These are phyloP conservation scores for Bos indicus DNA, from an alignment of 2,113 vertebrate species.

Conservation along the genomic window DNA sequence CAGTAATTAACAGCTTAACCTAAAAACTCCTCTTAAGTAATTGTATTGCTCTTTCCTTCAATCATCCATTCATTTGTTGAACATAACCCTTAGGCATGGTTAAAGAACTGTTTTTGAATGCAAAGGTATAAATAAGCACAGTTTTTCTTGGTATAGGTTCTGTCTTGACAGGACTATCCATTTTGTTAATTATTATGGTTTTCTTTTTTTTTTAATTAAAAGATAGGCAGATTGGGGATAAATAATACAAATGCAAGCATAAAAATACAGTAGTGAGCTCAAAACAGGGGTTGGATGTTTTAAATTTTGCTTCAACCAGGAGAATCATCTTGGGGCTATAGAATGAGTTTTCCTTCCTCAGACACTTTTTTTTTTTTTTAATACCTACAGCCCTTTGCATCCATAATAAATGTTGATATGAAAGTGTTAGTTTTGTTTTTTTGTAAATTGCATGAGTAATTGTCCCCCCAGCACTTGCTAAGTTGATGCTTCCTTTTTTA, in stretches of 20 bases:
- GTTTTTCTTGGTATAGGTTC: neutral
- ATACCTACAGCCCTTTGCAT: neutral
- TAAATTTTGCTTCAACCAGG: conserved; percentile 19
- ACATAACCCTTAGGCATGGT: neutral
- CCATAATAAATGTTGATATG: conserved; percentile 26
- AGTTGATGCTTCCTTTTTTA: conserved; percentile 77
- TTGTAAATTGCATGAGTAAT: conserved; percentile 71
- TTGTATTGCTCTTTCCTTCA: neutral
- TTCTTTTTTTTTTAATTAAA: neutral
- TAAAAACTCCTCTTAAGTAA: neutral
- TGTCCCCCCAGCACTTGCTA: conserved; percentile 56
- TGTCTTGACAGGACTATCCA: neutral
- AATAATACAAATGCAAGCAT: neutral
- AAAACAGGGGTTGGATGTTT: conserved; percentile 11
- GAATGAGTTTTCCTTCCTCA: neutral
- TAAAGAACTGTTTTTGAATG: neutral
- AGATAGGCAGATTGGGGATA: neutral
- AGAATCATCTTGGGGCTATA: neutral
- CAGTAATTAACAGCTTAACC: neutral
- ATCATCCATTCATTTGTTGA: neutral
- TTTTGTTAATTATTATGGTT: neutral
- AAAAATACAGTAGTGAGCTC: neutral
- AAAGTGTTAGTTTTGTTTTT: conserved; percentile 60
- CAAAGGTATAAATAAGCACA: neutral
- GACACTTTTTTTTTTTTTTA: neutral